These are phyloP conservation scores for Hippopotamus amphibius DNA, from an alignment of 2,113 vertebrate genomes.

Conservation along the genomic window DNA sequence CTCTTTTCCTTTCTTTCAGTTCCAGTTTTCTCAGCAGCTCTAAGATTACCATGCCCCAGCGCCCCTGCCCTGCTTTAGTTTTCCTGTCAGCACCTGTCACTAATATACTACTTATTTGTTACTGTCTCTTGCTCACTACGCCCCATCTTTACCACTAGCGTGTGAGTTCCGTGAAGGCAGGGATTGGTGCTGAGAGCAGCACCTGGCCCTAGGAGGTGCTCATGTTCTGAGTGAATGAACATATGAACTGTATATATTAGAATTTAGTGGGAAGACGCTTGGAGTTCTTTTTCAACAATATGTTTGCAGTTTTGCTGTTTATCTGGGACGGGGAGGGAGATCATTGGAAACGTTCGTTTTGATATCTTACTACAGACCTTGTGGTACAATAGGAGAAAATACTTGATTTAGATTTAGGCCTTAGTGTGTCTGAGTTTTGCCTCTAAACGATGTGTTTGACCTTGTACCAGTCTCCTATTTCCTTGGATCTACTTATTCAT, in stretches of 20 bases:
- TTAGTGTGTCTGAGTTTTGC: background rate
- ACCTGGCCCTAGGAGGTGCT: background rate
- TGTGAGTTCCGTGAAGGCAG: background rate
- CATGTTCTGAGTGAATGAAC: background rate
- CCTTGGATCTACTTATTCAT: slow-evolving; percentile 1
- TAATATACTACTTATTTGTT: background rate
- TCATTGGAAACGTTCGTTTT: background rate
- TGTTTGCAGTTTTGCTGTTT: background rate
- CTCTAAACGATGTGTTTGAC: background rate
- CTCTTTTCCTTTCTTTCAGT: background rate
- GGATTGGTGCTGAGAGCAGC: background rate
- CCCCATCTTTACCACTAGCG: background rate
- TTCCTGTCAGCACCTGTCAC: background rate
- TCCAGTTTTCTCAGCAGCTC: background rate
- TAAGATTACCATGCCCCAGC: background rate
- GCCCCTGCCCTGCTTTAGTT: background rate
- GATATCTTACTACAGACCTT: background rate
- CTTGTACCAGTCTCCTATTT: background rate
- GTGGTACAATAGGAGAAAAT: background rate
- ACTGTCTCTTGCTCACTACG: background rate
- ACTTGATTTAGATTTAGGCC: background rate
- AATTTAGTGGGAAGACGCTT: background rate
- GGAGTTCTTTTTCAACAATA: background rate
- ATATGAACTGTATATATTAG: background rate
- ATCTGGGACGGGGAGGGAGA: background rate